Evolutionary conservation across 2,888 invertebrate genomes (phyloP).

Genomic region (Melieria omissa): DNA sequence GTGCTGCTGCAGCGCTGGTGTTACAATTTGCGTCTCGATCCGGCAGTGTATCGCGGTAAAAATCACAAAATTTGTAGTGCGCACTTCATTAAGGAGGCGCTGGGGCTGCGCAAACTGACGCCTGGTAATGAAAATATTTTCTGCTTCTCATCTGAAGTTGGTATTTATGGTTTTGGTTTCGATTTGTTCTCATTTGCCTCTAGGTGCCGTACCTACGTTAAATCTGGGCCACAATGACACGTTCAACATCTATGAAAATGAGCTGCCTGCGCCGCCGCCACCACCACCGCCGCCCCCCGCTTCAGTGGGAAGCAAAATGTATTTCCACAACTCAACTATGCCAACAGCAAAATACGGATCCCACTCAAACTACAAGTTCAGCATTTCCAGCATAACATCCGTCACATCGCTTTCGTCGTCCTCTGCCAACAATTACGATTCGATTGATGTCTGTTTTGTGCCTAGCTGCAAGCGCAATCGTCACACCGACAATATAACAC

Average conservation of each 20-base stretch:
- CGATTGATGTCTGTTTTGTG: slow-evolving; percentile 53
- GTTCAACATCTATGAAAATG: slow-evolving; percentile 61
- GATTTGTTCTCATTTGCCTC: not conserved
- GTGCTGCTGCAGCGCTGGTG: slow-evolving; percentile 58
- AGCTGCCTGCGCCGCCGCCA: slow-evolving; percentile 57
- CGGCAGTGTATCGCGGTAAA: slow-evolving; percentile 58
- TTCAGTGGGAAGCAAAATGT: slow-evolving; percentile 9
- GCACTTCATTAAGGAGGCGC: slow-evolving; percentile 61
- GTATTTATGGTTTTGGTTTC: not conserved
- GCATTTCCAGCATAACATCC: slow-evolving; percentile 29
- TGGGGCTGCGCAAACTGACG: slow-evolving; percentile 58
- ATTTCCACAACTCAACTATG: slow-evolving; percentile 21
- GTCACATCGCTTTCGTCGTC: slow-evolving; percentile 35
- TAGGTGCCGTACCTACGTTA: slow-evolving; percentile 60
- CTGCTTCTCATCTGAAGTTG: not conserved
- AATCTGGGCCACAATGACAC: slow-evolving; percentile 60
- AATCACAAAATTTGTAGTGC: slow-evolving; percentile 63
- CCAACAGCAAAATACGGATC: slow-evolving; percentile 13
- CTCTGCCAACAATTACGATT: slow-evolving; percentile 37
- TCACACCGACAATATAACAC: slow-evolving; percentile 54
- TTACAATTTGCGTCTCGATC: slow-evolving; percentile 60
- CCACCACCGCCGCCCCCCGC: slow-evolving; percentile 43
- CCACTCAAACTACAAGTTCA: slow-evolving; percentile 15
- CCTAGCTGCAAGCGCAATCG: slow-evolving; percentile 61
- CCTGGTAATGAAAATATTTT: slow-evolving; percentile 49